Conservation (phyloP, 2,888 invertebrate genomes). For the Crioceris asparagi region DNA sequence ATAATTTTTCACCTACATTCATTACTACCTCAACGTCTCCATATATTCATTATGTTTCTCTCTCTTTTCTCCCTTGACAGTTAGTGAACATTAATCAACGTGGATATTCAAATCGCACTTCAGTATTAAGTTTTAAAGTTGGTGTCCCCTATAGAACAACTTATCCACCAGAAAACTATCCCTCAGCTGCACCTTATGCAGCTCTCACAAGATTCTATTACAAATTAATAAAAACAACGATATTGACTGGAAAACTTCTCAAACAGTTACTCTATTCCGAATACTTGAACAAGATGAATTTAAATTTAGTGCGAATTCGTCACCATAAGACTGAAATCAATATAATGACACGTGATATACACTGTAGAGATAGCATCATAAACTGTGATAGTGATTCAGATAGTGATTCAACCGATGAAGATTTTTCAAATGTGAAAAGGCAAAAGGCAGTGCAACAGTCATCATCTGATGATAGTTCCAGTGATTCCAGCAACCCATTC, state of each 20-base stretch:
- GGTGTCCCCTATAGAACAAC: constrained; percentile 33
- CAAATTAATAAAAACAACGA: constrained; percentile 59
- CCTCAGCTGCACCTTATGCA: constrained; percentile 66
- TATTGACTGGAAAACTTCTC: constrained; percentile 59
- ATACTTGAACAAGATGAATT: constrained; percentile 45
- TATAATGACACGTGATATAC: constrained; percentile 30
- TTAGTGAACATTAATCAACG: too few species aligned
- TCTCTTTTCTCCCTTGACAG: too few species aligned
- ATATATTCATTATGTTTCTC: too few species aligned
- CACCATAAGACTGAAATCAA: constrained; percentile 41
- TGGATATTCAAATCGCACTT: neutral
- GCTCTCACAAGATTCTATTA: constrained; percentile 68
- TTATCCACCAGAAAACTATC: constrained; percentile 63
- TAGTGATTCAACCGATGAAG: constrained; percentile 38
- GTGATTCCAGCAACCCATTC: constrained; percentile 50
- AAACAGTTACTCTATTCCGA: constrained; percentile 63
- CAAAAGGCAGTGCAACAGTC: constrained; percentile 46
- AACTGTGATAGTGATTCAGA: constrained; percentile 39
- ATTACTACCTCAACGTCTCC: too few species aligned
- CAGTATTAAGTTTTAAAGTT: neutral
- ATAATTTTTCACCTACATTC: too few species aligned
- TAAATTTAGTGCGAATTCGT: constrained; percentile 44
- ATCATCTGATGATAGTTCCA: constrained; percentile 41
- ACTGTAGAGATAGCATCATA: constrained; percentile 31
- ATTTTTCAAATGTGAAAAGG: constrained; percentile 40